Evolutionary conservation across 2,113 vertebrate genomes (phyloP).

Genomic region (Aramus guarauna): DNA sequence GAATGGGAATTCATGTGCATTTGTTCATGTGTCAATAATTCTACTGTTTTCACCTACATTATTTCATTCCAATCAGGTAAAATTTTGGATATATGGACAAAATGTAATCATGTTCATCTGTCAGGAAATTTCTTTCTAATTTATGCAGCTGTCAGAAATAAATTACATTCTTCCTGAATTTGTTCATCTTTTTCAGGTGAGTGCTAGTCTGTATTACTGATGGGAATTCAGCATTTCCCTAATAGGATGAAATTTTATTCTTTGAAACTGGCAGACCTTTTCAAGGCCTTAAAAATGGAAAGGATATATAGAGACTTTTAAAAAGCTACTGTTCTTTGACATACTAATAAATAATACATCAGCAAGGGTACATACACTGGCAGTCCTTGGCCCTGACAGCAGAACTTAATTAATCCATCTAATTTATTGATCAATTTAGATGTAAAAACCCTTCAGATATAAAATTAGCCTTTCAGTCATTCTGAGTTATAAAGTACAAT

Average conservation of each 20-base stretch:
- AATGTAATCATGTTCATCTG: background rate
- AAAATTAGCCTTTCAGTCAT: slow-evolving; percentile 57
- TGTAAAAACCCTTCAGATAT: slow-evolving; percentile 65
- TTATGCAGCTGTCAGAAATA: background rate
- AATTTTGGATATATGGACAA: background rate
- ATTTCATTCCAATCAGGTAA: background rate
- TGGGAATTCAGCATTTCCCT: background rate
- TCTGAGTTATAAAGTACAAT: slow-evolving; percentile 10
- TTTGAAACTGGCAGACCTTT: background rate
- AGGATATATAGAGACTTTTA: background rate
- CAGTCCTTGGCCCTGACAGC: slow-evolving; percentile 64
- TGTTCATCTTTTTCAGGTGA: background rate
- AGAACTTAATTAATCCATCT: slow-evolving; percentile 73
- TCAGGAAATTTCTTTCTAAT: background rate
- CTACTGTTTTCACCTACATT: background rate
- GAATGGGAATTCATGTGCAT: background rate
- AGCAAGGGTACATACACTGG: background rate
- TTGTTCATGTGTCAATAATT: background rate
- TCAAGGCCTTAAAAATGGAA: background rate
- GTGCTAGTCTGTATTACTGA: background rate
- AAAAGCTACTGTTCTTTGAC: background rate
- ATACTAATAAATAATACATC: background rate
- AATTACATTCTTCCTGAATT: background rate
- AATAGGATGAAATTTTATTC: background rate
- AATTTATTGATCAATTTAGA: slow-evolving; percentile 74